Percentiles rank a stretch among this genome's conserved stretches.
phyloP scores from a whole-genome alignment of 2,888 invertebrate species.

The Pollenia angustigena region DNA sequence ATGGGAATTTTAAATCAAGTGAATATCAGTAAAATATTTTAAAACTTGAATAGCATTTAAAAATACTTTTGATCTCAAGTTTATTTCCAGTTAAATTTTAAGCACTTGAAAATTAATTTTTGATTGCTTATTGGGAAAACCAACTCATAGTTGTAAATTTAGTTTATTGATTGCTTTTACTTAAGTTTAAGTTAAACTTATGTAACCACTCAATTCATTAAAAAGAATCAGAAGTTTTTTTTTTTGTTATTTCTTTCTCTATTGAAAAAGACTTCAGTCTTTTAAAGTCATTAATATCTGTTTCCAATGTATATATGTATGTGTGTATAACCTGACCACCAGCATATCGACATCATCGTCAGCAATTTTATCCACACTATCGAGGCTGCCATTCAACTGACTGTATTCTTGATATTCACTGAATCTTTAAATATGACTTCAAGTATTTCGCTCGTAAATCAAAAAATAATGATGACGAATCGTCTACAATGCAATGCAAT shows the following conservation, averaged over 20 bases:
- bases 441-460: slow-evolving; percentile 54
- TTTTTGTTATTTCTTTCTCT: too few relatives aligned
- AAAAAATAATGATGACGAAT: slow-evolving; percentile 65
- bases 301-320: background rate
- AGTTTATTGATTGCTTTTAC: slow-evolving; percentile 52
- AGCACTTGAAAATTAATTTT: too few relatives aligned
- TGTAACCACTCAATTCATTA: slow-evolving; percentile 38
- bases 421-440: slow-evolving; percentile 30
- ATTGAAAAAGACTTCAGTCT: too few relatives aligned
- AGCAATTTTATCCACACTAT: background rate
- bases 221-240: slow-evolving; percentile 8
- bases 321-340: background rate
- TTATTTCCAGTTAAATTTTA: too few relatives aligned
- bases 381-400: background rate
- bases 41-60: too few relatives aligned
- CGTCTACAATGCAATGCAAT: slow-evolving; percentile 38
- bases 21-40: too few relatives aligned
- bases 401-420: slow-evolving; percentile 25
- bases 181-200: slow-evolving; percentile 34
- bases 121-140: too few relatives aligned
- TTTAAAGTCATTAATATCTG: too few relatives aligned
- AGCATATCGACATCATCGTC: background rate
- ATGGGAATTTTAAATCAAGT: too few relatives aligned
- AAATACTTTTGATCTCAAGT: too few relatives aligned
- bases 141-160: background rate